Evolutionary conservation across 2,113 vertebrate genomes (phyloP).

Genomic region (Antidorcas marsupialis): DNA sequence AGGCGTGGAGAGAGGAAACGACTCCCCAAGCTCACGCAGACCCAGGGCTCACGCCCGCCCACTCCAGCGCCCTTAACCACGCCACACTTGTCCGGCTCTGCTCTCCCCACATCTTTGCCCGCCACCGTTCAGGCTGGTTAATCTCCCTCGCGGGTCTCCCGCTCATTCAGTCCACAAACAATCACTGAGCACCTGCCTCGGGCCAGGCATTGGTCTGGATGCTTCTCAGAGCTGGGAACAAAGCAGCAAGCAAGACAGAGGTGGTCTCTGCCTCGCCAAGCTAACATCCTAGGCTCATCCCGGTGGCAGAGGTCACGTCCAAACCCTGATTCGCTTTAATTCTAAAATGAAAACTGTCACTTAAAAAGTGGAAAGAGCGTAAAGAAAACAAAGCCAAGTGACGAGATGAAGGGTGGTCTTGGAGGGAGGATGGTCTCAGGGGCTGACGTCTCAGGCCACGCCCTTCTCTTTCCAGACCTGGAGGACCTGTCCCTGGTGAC

Average conservation of each 20-base stretch:
- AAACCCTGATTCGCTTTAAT: not conserved
- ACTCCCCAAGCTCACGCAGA: not conserved
- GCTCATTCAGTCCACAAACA: not conserved
- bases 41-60: not conserved
- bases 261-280: fast-evolving
- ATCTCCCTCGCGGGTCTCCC: not conserved
- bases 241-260: not conserved
- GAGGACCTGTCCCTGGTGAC: conserved; percentile 92
- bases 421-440: not conserved
- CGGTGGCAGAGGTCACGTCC: not conserved
- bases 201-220: not conserved
- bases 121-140: fast-evolving
- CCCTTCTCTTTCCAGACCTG: conserved; percentile 77
- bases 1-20: not conserved
- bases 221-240: not conserved
- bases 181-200: fast-evolving
- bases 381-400: not conserved
- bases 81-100: not conserved
- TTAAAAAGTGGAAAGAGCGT: not conserved
- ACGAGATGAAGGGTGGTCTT: fast-evolving
- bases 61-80: fast-evolving
- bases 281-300: not conserved
- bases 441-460: fast-evolving
- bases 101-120: fast-evolving
- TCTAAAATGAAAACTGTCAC: not conserved